Percentiles rank a stretch among this genome's conserved stretches.
Evolutionary conservation across 2,113 vertebrate genomes (phyloP).

Genomic region (Apaloderma vittatum): DNA sequence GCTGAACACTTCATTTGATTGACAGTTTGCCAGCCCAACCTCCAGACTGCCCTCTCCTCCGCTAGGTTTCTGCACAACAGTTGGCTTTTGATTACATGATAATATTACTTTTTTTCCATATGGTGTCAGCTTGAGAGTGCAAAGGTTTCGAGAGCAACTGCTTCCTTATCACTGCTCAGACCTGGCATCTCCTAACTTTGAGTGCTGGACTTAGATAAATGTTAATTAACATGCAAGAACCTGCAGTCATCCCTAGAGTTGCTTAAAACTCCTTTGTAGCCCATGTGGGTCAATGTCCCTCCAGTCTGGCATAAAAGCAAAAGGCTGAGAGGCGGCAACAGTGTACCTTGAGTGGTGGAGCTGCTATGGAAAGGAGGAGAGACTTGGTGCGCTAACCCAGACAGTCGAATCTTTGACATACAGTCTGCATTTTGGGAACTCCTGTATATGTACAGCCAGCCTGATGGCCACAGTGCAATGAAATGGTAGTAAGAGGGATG

Average conservation of each 20-base stretch:
- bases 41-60: not conserved
- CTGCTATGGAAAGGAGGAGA: not conserved
- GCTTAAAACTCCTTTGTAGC: not conserved
- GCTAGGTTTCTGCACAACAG: not conserved
- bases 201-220: not conserved
- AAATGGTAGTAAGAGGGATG: not conserved
- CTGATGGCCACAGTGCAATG: fast-evolving
- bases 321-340: not conserved
- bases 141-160: not conserved
- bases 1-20: not conserved
- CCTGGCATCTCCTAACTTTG: not conserved
- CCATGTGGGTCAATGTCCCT: fast-evolving
- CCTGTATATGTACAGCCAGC: fast-evolving
- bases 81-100: not conserved
- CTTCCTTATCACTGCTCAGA: not conserved
- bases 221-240: not conserved
- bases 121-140: not conserved
- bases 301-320: fast-evolving
- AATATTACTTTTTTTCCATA: fast-evolving
- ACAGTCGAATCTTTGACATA: fast-evolving
- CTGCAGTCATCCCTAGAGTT: not conserved
- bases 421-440: not conserved
- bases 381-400: not conserved
- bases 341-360: not conserved
- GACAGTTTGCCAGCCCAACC: fast-evolving